Conservation (phyloP, 2,797 vertebrate species). For the Trachops cirrhosus region DNA sequence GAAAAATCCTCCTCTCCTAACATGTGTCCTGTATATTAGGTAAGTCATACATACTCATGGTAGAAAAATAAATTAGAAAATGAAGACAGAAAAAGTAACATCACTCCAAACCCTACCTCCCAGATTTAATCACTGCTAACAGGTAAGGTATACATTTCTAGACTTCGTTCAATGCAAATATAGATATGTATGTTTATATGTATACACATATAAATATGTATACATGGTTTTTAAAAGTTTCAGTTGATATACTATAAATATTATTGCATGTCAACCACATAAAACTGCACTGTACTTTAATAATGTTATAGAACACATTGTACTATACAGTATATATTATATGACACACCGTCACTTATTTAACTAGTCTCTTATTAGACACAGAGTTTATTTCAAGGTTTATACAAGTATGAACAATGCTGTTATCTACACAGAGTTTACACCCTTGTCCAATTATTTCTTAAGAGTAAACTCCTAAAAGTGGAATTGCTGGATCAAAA, state of each 20-base stretch:
- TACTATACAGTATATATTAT: background rate
- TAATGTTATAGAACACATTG: background rate
- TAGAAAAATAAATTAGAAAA: constrained; percentile 53
- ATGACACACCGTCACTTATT: background rate
- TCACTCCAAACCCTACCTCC: background rate
- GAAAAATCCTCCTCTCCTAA: background rate
- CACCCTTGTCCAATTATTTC: background rate
- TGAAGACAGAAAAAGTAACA: constrained; percentile 25
- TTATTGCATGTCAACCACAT: background rate
- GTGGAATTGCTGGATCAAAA: background rate
- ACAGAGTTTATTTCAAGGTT: constrained; percentile 12
- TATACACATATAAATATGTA: background rate
- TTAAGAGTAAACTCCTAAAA: constrained; percentile 19
- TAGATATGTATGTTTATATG: background rate
- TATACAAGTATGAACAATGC: background rate
- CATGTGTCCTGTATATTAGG: constrained; percentile 6
- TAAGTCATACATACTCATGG: constrained; percentile 24
- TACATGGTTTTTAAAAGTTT: background rate
- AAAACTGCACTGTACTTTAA: background rate
- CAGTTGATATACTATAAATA: background rate
- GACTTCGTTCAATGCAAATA: background rate
- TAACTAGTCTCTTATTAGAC: background rate
- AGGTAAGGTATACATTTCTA: background rate
- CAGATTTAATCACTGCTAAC: constrained; percentile 15
- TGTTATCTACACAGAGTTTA: background rate